These are phyloP conservation scores for Orius insidiosus DNA, from an alignment of 1,140 invertebrate species.

Conservation along the genomic window DNA sequence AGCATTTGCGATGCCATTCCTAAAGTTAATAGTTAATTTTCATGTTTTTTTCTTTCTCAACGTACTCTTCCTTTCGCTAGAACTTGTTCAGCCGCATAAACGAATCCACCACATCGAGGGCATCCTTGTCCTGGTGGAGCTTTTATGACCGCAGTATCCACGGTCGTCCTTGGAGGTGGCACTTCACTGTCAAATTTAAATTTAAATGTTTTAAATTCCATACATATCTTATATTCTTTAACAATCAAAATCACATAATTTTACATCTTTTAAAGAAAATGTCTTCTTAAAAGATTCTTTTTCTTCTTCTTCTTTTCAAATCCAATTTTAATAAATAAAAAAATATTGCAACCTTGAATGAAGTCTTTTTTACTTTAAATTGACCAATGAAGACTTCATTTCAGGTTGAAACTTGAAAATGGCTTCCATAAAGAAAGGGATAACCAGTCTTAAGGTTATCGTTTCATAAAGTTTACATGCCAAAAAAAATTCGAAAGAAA, in stretches of 20 bases:
- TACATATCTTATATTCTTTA: neutral
- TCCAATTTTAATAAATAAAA: conserved; percentile 1
- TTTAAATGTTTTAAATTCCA: neutral
- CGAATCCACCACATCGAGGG: conserved; percentile 73
- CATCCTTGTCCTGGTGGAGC: conserved; percentile 72
- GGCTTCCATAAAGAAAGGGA: too few species aligned
- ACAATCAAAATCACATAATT: neutral
- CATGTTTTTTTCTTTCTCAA: conserved; percentile 1
- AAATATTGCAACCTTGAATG: too few species aligned
- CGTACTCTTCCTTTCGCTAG: conserved; percentile 34
- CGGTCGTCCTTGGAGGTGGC: conserved; percentile 19
- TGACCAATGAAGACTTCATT: too few species aligned
- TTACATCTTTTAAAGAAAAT: neutral
- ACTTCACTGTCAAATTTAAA: conserved; percentile 21
- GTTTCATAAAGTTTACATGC: too few species aligned
- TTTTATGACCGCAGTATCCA: conserved; percentile 57
- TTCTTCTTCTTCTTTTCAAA: neutral
- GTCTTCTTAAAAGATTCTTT: neutral
- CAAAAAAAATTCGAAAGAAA: too few species aligned
- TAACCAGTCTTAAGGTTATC: too few species aligned
- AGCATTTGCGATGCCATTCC: conserved; percentile 96
- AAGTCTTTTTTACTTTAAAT: too few species aligned
- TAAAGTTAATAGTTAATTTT: too few species aligned
- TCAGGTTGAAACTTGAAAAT: too few species aligned
- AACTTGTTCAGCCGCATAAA: conserved; percentile 80